Evolutionary conservation across 2,888 invertebrate species (phyloP).

Genomic region (Allolobophora icterica): DNA sequence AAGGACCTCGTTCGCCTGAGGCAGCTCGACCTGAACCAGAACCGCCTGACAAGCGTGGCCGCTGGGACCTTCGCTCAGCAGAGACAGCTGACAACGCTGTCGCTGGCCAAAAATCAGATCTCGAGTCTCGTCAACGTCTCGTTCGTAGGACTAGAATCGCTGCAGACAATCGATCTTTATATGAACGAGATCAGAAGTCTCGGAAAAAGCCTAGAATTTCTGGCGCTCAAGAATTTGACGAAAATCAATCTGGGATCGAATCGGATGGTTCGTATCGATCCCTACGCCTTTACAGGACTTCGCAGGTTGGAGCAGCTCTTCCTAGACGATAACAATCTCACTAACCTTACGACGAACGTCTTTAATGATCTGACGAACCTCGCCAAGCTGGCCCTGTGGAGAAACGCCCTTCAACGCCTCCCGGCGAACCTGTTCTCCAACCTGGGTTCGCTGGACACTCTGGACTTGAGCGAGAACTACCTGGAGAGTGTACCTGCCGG

Average conservation of each 20-base stretch:
- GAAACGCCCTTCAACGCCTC: neutral
- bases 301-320: neutral
- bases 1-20: neutral
- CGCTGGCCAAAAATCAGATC: neutral
- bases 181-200: neutral
- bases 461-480: neutral
- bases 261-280: neutral
- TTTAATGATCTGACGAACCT: neutral
- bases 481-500: neutral
- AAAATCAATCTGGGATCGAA: neutral
- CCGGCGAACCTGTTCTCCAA: neutral
- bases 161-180: neutral
- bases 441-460: neutral
- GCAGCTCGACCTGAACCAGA: constrained; percentile 7
- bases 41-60: neutral
- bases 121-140: neutral
- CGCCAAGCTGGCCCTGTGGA: neutral
- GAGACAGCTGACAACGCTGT: neutral
- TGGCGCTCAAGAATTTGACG: neutral
- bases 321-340: neutral
- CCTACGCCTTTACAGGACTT: neutral
- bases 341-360: neutral
- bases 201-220: neutral
- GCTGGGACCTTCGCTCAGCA: neutral
- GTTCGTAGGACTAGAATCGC: neutral